These are phyloP conservation scores for Bibio marci DNA, from an alignment of 2,888 invertebrate species.

Conservation along the genomic window DNA sequence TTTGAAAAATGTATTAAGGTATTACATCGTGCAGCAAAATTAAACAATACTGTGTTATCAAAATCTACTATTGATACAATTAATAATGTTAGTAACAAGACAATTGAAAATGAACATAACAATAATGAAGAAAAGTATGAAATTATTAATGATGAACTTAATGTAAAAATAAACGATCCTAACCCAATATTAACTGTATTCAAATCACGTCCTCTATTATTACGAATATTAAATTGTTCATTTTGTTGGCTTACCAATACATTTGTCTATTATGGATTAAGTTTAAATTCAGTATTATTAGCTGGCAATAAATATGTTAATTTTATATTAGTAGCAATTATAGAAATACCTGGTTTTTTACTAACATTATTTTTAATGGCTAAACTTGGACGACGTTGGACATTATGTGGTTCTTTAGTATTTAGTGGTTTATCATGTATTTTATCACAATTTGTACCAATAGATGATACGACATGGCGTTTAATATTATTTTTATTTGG, in stretches of 20 bases:
- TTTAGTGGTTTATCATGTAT: slow-evolving; percentile 35
- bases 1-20: slow-evolving; percentile 37
- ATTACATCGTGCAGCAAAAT: slow-evolving; percentile 38
- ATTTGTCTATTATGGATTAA: slow-evolving; percentile 65
- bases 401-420: slow-evolving; percentile 42
- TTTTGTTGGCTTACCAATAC: slow-evolving; percentile 67
- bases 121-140: background rate
- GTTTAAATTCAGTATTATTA: slow-evolving; percentile 56
- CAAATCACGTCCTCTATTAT: slow-evolving; percentile 15
- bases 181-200: slow-evolving; percentile 4
- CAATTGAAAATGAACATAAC: background rate
- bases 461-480: background rate
- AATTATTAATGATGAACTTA: slow-evolving; percentile 16
- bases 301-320: slow-evolving; percentile 59
- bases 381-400: slow-evolving; percentile 42
- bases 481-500: slow-evolving; percentile 39
- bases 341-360: slow-evolving; percentile 59
- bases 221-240: slow-evolving; percentile 40
- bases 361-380: slow-evolving; percentile 44
- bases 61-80: slow-evolving; percentile 17
- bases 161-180: background rate
- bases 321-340: slow-evolving; percentile 37
- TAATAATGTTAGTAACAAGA: background rate
- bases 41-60: slow-evolving; percentile 31
- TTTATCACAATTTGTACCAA: slow-evolving; percentile 16